Base-by-base conservation (phyloP, 2,113 vertebrate genomes). In the Copsychus sechellarum region DNA sequence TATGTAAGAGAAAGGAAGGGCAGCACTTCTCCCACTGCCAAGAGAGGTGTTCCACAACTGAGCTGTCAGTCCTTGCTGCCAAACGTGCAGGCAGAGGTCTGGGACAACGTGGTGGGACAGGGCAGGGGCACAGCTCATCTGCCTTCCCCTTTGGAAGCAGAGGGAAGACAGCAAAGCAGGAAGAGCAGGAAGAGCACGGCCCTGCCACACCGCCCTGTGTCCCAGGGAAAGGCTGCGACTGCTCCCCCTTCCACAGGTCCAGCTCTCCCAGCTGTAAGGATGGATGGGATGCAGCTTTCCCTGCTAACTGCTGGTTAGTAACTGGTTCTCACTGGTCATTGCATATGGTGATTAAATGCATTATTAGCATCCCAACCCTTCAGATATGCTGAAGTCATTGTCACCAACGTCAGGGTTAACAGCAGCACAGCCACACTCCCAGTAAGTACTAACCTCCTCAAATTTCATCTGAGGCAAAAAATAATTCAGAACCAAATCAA, bases 51-150 rank as follows among this genome's bases (percentile, higher is more conserved):
- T 88, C 67, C 5, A 5, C 58, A 62, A 7, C 51, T 1, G 31
- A 88, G 74, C 74, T 48, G 67, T 36, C 1, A 0, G 73, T 64
- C 79, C 78, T 48, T 19, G 65, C 78, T 58, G 73, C 78, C 56
- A 36, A 57, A 53, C 0, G 0, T 1, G 19, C 0, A 0, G 61
- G 78, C 90, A 87, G 65, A 78, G 73, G 54, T 1, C 1, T 26
- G 76, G 80, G 64, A 69, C 71, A 40, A n/a, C 1, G 3, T 1
- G 3, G 31, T 13, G 50, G 77, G 12, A 47, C 3, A 31, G 57
- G 29, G 16, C 58, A 66, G 61, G 45, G 69, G 34, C 82, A 64
- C 58, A 67, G 77, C 42, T 11, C 23, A 5, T 22, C 61, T 54
- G 67, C 79, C 64, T 76, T 58, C 60, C 74, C 43, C 71, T 76